phyloP scores from a whole-genome alignment of 2,888 invertebrate species.

The Platycheirus rosarum region DNA sequence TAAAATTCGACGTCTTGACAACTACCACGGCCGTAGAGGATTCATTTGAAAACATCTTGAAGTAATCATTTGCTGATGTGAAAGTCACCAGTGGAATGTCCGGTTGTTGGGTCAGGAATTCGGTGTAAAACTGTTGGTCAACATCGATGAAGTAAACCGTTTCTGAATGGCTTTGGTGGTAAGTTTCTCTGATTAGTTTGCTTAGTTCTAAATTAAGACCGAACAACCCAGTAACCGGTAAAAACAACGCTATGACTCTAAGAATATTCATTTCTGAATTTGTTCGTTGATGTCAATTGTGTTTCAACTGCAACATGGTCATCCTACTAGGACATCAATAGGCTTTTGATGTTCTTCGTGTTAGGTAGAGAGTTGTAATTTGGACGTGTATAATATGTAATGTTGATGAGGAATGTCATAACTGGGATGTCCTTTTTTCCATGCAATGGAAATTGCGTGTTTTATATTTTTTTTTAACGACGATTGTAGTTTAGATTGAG shows the following conservation, averaged over 20 bases:
- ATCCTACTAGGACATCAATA: neutral
- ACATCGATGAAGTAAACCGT: slow-evolving; percentile 31
- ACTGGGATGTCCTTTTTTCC: neutral
- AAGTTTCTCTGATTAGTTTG: slow-evolving; percentile 21
- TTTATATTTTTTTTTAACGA: neutral
- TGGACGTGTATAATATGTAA: too few relatives aligned
- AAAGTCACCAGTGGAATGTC: slow-evolving; percentile 25
- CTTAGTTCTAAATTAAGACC: neutral
- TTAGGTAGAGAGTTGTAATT: too few relatives aligned
- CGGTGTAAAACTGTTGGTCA: neutral
- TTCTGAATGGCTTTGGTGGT: neutral
- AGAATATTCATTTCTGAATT: slow-evolving; percentile 25
- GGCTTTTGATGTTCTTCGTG: neutral
- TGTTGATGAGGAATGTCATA: slow-evolving; percentile 3
- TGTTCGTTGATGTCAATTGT: slow-evolving; percentile 1
- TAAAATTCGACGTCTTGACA: neutral
- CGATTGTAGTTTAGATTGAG: slow-evolving; percentile 25
- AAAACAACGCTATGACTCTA: slow-evolving; percentile 10
- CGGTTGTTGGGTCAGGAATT: slow-evolving; percentile 10
- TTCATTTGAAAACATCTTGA: neutral
- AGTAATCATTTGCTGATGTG: neutral
- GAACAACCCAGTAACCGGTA: neutral
- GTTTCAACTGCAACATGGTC: too few relatives aligned
- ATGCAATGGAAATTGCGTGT: neutral
- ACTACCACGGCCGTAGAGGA: slow-evolving; percentile 7